Evolutionary conservation across 2,797 vertebrate genomes (phyloP).

Genomic region (Chlorospingus flavigularis): DNA sequence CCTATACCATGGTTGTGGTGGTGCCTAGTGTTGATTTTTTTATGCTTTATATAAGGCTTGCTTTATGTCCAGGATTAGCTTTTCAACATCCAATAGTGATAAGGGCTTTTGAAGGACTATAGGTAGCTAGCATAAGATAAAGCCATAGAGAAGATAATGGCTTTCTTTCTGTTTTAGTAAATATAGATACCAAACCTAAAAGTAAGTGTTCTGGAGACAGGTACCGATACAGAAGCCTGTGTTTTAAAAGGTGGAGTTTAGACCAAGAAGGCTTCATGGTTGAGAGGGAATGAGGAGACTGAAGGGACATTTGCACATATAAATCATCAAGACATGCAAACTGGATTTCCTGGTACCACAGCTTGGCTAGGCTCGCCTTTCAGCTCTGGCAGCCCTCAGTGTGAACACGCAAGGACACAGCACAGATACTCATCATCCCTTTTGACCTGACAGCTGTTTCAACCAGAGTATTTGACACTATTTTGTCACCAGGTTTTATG

Average conservation of each 20-base stretch:
- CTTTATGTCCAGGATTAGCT: constrained; percentile 53
- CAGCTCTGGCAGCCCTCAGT: background rate
- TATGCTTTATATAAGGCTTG: constrained; percentile 30
- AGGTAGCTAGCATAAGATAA: constrained; percentile 15
- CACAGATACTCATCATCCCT: background rate
- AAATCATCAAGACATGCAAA: background rate
- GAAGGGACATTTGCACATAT: background rate
- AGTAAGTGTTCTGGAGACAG: background rate
- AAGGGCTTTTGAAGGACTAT: constrained; percentile 10
- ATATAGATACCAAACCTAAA: background rate
- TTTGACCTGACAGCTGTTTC: background rate
- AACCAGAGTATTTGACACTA: background rate
- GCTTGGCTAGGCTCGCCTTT: background rate
- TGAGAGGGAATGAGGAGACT: background rate
- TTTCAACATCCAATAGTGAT: constrained; percentile 19
- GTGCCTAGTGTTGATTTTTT: constrained; percentile 39
- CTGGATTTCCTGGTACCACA: background rate
- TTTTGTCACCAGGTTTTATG: background rate
- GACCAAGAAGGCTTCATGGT: background rate
- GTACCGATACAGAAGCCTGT: background rate
- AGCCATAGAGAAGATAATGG: background rate
- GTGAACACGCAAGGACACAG: background rate
- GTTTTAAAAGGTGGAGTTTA: background rate
- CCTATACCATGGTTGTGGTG: background rate
- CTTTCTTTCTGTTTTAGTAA: background rate